Conservation (phyloP, 1,140 invertebrate genomes). For the Hormaphis cornu region DNA sequence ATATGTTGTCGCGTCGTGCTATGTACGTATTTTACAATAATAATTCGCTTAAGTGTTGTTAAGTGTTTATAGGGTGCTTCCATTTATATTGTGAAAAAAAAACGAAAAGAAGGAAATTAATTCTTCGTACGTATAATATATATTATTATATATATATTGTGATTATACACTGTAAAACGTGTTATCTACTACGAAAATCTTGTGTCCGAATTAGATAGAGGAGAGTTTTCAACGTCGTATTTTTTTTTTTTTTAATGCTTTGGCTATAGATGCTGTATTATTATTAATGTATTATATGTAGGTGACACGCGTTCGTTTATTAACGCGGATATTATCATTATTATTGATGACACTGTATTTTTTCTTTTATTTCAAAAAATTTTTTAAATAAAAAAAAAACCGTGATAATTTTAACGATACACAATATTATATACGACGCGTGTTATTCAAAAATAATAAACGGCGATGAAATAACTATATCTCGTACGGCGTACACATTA, state of each 20-base stretch:
- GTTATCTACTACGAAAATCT: constrained; percentile 12
- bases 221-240: constrained; percentile 4
- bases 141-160: constrained; percentile 3
- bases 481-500: constrained; percentile 29
- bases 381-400: neutral
- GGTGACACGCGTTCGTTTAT: too few relatives aligned
- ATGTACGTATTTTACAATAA: too few relatives aligned
- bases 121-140: neutral
- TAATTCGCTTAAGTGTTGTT: constrained; percentile 29
- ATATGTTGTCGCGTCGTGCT: constrained; percentile 20
- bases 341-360: constrained; percentile 5
- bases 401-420: neutral
- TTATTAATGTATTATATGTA: neutral
- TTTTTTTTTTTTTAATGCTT: constrained; percentile 19
- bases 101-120: neutral
- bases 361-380: neutral
- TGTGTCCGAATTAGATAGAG: constrained; percentile 29
- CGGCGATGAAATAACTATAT: neutral
- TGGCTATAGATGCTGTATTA: constrained; percentile 23
- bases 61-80: constrained; percentile 28
- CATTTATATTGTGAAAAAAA: constrained; percentile 23
- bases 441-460: constrained; percentile 3
- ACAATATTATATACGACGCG: neutral
- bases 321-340: too few relatives aligned
- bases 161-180: too few relatives aligned